Percentiles rank a stretch among this genome's conserved stretches.
These are phyloP conservation scores for Malurus splendens DNA, from an alignment of 2,797 vertebrate species.

Conservation along the genomic window DNA sequence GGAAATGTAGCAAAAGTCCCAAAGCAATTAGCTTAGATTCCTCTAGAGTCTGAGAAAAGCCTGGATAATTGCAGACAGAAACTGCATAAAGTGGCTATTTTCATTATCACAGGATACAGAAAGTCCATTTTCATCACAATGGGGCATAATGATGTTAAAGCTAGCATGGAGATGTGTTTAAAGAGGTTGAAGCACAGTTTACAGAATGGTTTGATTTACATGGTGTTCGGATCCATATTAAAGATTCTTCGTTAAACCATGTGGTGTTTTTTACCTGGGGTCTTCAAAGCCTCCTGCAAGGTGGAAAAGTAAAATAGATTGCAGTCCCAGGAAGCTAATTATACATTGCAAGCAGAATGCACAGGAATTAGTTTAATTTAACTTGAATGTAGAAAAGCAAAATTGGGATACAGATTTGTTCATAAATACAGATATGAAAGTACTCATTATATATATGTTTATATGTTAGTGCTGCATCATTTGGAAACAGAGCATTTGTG, in stretches of 20 bases:
- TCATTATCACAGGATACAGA: slow-evolving; percentile 71
- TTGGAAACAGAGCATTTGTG: neutral
- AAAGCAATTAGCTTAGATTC: slow-evolving; percentile 81
- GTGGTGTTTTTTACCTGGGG: neutral
- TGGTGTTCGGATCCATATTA: slow-evolving; percentile 28
- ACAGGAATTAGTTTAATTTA: slow-evolving; percentile 61
- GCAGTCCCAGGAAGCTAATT: slow-evolving; percentile 43
- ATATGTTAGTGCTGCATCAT: neutral
- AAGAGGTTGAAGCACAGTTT: slow-evolving; percentile 63
- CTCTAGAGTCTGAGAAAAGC: slow-evolving; percentile 74
- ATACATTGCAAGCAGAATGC: slow-evolving; percentile 39
- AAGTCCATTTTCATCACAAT: slow-evolving; percentile 78
- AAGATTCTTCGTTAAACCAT: neutral
- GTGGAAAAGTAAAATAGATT: slow-evolving; percentile 24
- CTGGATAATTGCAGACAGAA: slow-evolving; percentile 74
- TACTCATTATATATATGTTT: slow-evolving; percentile 13
- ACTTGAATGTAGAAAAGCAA: slow-evolving; percentile 17
- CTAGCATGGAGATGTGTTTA: slow-evolving; percentile 61
- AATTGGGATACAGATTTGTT: slow-evolving; percentile 25
- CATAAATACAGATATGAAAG: slow-evolving; percentile 37
- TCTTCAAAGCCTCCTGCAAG: slow-evolving; percentile 30
- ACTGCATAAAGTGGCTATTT: slow-evolving; percentile 74
- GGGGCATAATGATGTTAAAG: slow-evolving; percentile 72
- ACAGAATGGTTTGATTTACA: slow-evolving; percentile 65
- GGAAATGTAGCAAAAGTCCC: slow-evolving; percentile 76